These are phyloP conservation scores for Lepus americanus DNA, from an alignment of 2,113 vertebrate species.

Conservation along the genomic window DNA sequence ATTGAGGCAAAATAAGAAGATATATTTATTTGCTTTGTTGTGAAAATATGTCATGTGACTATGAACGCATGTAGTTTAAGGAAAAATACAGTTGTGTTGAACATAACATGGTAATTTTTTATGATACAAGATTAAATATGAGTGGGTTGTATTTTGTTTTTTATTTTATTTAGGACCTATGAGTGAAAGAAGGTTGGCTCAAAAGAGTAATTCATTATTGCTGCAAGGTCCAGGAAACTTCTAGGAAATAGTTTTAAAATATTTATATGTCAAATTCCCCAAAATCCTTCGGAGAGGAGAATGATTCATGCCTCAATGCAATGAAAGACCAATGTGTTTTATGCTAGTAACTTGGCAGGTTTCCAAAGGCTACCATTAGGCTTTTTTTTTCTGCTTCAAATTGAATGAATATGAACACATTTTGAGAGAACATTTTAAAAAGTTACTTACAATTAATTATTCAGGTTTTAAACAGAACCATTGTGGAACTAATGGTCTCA, in stretches of 20 bases:
- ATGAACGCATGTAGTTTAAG: constrained; percentile 24
- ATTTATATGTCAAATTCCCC: constrained; percentile 58
- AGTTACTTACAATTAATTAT: constrained; percentile 56
- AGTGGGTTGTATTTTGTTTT: constrained; percentile 65
- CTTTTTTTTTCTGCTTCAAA: neutral
- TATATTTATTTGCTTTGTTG: constrained; percentile 60
- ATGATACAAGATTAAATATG: constrained; percentile 68
- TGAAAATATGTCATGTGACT: neutral
- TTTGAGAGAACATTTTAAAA: neutral
- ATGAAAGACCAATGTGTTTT: constrained; percentile 45
- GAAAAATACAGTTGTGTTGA: constrained; percentile 71
- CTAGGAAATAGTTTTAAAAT: constrained; percentile 80
- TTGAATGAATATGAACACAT: constrained; percentile 11
- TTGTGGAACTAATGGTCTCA: constrained; percentile 38
- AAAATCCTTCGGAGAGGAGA: constrained; percentile 69
- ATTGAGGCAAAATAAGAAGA: constrained; percentile 39
- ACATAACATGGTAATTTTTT: constrained; percentile 67
- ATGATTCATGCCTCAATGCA: constrained; percentile 54
- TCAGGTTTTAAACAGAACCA: neutral
- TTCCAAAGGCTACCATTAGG: constrained; percentile 29
- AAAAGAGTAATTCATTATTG: constrained; percentile 76
- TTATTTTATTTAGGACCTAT: constrained; percentile 73
- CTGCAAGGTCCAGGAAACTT: constrained; percentile 73
- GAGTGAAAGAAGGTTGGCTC: constrained; percentile 77
- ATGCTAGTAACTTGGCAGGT: constrained; percentile 54